phyloP scores from a whole-genome alignment of 2,113 vertebrate genomes.

The Actinemys pallida region DNA sequence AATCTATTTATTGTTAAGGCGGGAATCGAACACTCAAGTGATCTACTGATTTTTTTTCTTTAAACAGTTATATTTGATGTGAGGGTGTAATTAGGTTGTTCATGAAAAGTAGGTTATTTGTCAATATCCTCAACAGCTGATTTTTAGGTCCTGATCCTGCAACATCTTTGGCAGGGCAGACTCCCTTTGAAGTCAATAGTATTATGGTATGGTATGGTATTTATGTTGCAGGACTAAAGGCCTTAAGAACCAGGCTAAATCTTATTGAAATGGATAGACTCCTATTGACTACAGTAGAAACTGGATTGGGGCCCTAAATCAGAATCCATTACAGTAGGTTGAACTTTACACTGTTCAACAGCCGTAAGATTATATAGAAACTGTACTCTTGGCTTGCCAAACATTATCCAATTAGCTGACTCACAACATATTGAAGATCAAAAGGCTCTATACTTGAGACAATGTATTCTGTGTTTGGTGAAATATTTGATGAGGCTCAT shows the following conservation, averaged over 20 bases:
- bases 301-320: not conserved
- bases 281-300: not conserved
- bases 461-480: not conserved
- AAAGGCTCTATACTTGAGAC: constrained; percentile 19
- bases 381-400: constrained; percentile 25
- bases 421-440: constrained; percentile 30
- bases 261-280: not conserved
- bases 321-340: not conserved
- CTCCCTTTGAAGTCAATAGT: not conserved
- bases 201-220: not conserved
- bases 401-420: constrained; percentile 15
- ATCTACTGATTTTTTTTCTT: not conserved
- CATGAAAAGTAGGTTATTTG: not conserved
- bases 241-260: not conserved
- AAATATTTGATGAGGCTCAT: not conserved
- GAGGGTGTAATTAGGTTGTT: not conserved
- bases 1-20: not conserved
- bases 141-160: not conserved
- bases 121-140: not conserved
- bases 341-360: constrained; percentile 3
- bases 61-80: not conserved
- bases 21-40: constrained; percentile 2
- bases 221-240: not conserved
- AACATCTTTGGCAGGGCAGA: not conserved
- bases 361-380: not conserved